phyloP scores from a whole-genome alignment of 37 sponge, comb jelly and placozoan species.

The Diacarnus erythraeanus region DNA sequence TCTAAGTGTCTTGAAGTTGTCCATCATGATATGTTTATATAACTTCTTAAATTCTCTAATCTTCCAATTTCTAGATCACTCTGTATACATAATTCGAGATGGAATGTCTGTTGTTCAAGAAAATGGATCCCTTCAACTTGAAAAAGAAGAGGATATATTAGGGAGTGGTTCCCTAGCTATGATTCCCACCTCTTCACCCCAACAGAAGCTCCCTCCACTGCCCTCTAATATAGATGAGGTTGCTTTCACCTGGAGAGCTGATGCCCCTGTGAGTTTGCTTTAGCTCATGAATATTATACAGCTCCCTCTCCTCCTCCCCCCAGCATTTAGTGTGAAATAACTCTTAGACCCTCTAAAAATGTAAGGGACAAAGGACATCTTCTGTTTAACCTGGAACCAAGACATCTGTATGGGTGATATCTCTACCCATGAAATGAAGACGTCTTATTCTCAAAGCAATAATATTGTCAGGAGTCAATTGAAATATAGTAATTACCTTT shows the following conservation, averaged over 20 bases:
- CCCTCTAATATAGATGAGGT: conserved; percentile 16
- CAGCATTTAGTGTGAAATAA: no score
- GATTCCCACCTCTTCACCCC: not conserved
- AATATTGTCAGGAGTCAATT: no score
- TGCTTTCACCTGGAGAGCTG: conserved; percentile 23
- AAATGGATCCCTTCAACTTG: conserved; percentile 20
- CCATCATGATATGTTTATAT: no score
- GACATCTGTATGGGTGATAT: no score
- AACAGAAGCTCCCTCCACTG: conserved; percentile 12
- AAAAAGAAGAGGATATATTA: not conserved
- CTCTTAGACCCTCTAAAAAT: no score
- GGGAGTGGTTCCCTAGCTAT: not conserved
- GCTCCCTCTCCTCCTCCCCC: not conserved
- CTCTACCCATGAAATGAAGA: no score
- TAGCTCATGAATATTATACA: not conserved
- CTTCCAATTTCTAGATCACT: not conserved
- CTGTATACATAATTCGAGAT: conserved; percentile 22
- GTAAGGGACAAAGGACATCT: no score
- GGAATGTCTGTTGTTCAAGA: not conserved
- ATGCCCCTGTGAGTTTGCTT: conserved; percentile 15
- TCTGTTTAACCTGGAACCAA: no score
- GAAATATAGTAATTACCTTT: no score
- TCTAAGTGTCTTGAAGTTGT: no score
- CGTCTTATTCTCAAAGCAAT: no score
- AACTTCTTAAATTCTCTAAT: no score